Conservation (phyloP, 2,888 invertebrate species). For the Oscheius sp. region DNA sequence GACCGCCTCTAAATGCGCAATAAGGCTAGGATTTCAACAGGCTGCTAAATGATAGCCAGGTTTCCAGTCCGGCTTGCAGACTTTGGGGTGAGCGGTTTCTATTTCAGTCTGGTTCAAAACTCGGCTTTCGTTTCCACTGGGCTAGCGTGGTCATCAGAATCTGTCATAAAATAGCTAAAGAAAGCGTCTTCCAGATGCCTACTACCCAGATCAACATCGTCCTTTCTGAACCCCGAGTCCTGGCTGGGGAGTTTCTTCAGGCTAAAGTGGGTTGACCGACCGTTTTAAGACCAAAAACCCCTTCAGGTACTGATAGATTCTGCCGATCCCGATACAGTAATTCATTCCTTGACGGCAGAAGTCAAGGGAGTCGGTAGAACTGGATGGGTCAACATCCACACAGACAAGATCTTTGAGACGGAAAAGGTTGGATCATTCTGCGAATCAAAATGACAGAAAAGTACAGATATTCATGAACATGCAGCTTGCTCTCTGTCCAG, state of each 20-base stretch:
- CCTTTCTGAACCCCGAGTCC: constrained; percentile 61
- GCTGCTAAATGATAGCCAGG: constrained; percentile 18
- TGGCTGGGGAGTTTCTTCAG: constrained; percentile 66
- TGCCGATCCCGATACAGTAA: constrained; percentile 67
- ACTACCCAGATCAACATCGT: constrained; percentile 69
- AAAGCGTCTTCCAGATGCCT: constrained; percentile 66
- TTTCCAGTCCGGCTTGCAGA: constrained; percentile 27
- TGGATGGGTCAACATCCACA: constrained; percentile 73
- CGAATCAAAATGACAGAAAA: background rate
- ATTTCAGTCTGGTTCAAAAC: background rate
- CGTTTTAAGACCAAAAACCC: background rate
- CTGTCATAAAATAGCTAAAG: too few species aligned
- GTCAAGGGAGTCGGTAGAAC: constrained; percentile 61
- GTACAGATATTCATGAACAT: constrained; percentile 59
- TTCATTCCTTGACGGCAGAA: constrained; percentile 55
- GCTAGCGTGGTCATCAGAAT: too few species aligned
- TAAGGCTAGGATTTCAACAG: constrained; percentile 21
- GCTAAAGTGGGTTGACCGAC: constrained; percentile 50
- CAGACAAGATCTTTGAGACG: constrained; percentile 72
- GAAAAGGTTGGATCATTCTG: constrained; percentile 60
- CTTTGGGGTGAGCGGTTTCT: constrained; percentile 24
- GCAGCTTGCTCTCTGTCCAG: constrained; percentile 55
- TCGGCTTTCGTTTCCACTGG: too few species aligned
- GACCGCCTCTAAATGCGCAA: background rate
- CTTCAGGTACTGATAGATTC: constrained; percentile 66